phyloP scores from a whole-genome alignment of 2,113 vertebrate genomes.

The Phrynocephalus versicolor region DNA sequence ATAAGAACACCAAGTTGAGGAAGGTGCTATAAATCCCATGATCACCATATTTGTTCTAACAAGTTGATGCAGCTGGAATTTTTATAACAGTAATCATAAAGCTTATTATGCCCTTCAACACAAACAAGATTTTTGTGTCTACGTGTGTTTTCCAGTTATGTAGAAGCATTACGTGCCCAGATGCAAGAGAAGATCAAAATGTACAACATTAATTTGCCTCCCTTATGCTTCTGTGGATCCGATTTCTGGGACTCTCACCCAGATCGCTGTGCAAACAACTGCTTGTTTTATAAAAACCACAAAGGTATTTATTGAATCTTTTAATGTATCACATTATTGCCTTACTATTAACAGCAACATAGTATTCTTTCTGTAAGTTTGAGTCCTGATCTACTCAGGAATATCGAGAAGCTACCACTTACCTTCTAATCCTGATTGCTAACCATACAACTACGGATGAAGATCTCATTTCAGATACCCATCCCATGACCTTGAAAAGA shows the following conservation, averaged over 20 bases:
- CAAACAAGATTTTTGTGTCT: neutral
- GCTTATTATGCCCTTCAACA: neutral
- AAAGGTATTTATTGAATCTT: constrained; percentile 73
- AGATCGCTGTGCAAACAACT: constrained; percentile 93
- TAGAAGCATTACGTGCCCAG: constrained; percentile 83
- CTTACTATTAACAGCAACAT: neutral
- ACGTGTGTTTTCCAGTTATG: constrained; percentile 74
- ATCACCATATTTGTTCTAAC: no score
- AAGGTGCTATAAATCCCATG: no score
- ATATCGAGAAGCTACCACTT: neutral
- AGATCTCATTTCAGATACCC: no score
- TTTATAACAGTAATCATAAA: neutral
- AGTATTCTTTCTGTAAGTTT: neutral
- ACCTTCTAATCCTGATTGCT: no score
- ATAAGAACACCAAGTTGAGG: no score
- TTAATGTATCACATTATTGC: neutral
- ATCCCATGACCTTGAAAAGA: neutral
- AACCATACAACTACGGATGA: no score
- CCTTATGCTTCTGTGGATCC: constrained; percentile 86
- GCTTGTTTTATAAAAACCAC: constrained; percentile 90
- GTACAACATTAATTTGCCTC: constrained; percentile 79
- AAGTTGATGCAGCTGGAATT: no score
- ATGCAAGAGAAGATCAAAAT: constrained; percentile 81
- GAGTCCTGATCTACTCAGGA: neutral
- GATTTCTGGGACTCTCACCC: constrained; percentile 94